A percentile compares a stretch with the other conserved stretches of the same genome.
These are phyloP conservation scores for Agonopterix subpropinquella DNA, from an alignment of 2,888 invertebrate genomes.

Conservation along the genomic window DNA sequence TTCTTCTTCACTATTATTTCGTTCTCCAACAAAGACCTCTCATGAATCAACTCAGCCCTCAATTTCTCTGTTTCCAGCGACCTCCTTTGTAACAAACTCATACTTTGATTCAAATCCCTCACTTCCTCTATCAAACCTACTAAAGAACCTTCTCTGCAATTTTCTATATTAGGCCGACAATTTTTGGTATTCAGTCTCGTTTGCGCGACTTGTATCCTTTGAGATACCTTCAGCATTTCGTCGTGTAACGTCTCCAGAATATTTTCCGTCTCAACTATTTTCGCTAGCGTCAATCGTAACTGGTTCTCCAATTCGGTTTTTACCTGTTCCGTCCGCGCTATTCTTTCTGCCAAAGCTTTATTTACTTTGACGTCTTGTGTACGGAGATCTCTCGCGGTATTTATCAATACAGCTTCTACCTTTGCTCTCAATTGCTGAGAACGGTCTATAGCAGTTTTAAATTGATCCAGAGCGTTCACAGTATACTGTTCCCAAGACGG, in stretches of 20 bases:
- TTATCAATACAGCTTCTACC: constrained; percentile 82
- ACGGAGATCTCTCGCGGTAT: constrained; percentile 86
- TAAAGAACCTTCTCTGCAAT: constrained; percentile 62
- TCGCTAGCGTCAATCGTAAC: constrained; percentile 64
- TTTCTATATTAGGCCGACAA: constrained; percentile 57
- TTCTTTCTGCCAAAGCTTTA: constrained; percentile 80
- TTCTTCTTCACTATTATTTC: constrained; percentile 66
- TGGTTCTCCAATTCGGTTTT: constrained; percentile 82
- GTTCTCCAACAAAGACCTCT: constrained; percentile 54
- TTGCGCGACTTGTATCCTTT: constrained; percentile 62
- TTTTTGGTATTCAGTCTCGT: constrained; percentile 61
- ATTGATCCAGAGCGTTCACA: constrained; percentile 82
- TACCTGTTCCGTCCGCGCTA: constrained; percentile 85
- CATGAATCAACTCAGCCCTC: constrained; percentile 56
- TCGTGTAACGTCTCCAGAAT: constrained; percentile 55
- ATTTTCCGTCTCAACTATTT: constrained; percentile 63
- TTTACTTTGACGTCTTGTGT: constrained; percentile 89
- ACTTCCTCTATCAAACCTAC: constrained; percentile 61
- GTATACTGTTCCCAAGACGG: constrained; percentile 90
- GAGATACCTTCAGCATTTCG: constrained; percentile 58
- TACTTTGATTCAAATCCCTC: constrained; percentile 55
- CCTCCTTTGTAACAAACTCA: constrained; percentile 55
- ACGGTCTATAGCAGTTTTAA: constrained; percentile 82
- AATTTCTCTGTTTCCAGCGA: constrained; percentile 54
- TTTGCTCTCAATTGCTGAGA: constrained; percentile 83